phyloP scores from a whole-genome alignment of 2,113 vertebrate species.

The Puntigrus tetrazona region DNA sequence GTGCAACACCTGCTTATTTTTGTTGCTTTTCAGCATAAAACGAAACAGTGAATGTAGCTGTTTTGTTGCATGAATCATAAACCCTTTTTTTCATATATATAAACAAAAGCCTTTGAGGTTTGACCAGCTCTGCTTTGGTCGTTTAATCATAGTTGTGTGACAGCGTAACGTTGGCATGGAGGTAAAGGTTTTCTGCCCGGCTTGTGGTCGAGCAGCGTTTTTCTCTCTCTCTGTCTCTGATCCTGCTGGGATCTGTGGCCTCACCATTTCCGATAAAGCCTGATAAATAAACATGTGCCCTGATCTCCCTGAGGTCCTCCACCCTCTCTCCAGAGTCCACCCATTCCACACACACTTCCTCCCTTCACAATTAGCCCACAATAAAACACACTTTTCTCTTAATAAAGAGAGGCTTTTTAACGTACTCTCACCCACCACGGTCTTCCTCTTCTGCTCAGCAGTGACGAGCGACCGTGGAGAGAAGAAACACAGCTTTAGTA shows the following conservation, averaged over 20 bases:
- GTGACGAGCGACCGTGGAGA: slow-evolving; percentile 38
- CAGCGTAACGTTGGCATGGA: slow-evolving; percentile 32
- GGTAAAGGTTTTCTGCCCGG: slow-evolving; percentile 34
- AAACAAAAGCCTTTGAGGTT: slow-evolving; percentile 39
- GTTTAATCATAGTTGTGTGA: slow-evolving; percentile 42
- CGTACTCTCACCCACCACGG: neutral
- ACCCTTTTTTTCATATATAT: neutral
- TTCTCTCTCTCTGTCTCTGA: slow-evolving; percentile 58
- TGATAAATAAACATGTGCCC: slow-evolving; percentile 75
- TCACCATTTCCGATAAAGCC: slow-evolving; percentile 72
- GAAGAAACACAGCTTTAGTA: slow-evolving; percentile 34
- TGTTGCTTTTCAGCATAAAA: neutral
- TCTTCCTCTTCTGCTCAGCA: slow-evolving; percentile 16
- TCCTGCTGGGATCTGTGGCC: slow-evolving; percentile 71
- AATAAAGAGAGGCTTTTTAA: slow-evolving; percentile 64
- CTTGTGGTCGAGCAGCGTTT: neutral
- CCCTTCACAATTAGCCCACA: slow-evolving; percentile 71
- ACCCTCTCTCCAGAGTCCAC: slow-evolving; percentile 72
- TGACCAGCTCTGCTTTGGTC: slow-evolving; percentile 46
- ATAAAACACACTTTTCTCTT: slow-evolving; percentile 73
- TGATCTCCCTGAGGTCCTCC: slow-evolving; percentile 70
- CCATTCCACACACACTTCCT: slow-evolving; percentile 73
- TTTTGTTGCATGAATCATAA: slow-evolving; percentile 43
- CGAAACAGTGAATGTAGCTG: neutral
- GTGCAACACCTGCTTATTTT: slow-evolving; percentile 33